Percentiles rank a stretch among this genome's conserved stretches.
Evolutionary conservation across 23 tunicate genomes (phyloP).

Genomic region (Trididemnum clinides): DNA sequence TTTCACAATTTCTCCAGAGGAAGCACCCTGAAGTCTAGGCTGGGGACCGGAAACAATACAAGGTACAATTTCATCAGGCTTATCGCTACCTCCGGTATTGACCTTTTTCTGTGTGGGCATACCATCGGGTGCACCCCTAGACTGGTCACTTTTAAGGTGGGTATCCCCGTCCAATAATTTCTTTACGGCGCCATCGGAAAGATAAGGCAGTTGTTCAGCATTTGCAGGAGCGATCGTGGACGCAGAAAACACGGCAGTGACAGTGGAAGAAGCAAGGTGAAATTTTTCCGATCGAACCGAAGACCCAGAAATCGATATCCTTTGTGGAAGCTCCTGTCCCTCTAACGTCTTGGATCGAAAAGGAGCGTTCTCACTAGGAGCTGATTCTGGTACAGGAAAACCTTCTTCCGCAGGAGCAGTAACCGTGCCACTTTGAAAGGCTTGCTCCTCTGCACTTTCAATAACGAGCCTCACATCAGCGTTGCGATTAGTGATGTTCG

Average conservation of each 20-base stretch:
- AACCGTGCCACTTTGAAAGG: no score
- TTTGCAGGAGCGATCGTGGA: neutral
- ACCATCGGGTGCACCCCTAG: constrained; percentile 68
- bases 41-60: no score
- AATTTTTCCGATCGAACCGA: constrained; percentile 2
- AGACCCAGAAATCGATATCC: constrained; percentile 38
- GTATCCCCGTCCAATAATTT: neutral
- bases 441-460: no score
- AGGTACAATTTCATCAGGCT: constrained; percentile 24
- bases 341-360: no score
- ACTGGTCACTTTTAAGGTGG: constrained; percentile 3
- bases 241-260: neutral
- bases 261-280: neutral
- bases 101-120: constrained; percentile 60
- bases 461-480: neutral
- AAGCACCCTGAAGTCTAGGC: no score
- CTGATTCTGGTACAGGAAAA: no score
- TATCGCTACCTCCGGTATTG: constrained; percentile 20
- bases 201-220: no score
- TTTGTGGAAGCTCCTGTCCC: neutral
- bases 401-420: no score
- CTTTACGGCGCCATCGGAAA: neutral
- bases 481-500: neutral
- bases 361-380: no score
- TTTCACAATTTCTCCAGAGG: no score